Percentiles rank a stretch among this genome's conserved stretches.
These are phyloP conservation scores for Subanguina moxae DNA, from an alignment of 1,140 invertebrate species.

Conservation along the genomic window DNA sequence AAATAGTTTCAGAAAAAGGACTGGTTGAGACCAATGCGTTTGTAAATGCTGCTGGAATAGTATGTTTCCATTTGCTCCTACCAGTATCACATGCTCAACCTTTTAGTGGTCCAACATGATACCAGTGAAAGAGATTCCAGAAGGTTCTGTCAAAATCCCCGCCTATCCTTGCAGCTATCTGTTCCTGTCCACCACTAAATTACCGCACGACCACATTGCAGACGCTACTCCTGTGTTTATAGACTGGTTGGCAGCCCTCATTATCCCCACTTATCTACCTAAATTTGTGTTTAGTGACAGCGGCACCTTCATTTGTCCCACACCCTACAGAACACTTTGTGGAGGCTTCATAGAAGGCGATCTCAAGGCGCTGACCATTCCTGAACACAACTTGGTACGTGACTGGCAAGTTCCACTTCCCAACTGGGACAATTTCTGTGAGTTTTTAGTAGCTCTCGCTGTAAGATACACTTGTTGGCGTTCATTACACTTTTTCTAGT, in stretches of 20 bases:
- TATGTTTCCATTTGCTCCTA: constrained; percentile 16
- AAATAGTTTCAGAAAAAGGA: constrained; percentile 59
- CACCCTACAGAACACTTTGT: constrained; percentile 43
- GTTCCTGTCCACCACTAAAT: constrained; percentile 42
- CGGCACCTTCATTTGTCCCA: constrained; percentile 44
- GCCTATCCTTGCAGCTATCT: constrained; percentile 56
- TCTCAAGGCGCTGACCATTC: constrained; percentile 36
- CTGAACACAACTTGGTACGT: constrained; percentile 31
- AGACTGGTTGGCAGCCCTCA: constrained; percentile 19
- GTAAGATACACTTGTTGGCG: too few relatives aligned
- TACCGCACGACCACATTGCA: constrained; percentile 37
- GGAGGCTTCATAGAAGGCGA: constrained; percentile 52
- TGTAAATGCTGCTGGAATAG: constrained; percentile 66
- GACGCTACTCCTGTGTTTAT: constrained; percentile 47
- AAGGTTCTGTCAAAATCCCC: constrained; percentile 45
- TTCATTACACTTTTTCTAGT: too few relatives aligned
- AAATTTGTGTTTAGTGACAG: constrained; percentile 40
- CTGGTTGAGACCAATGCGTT: constrained; percentile 65
- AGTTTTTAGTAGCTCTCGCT: constrained; percentile 46
- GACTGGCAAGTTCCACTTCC: constrained; percentile 53
- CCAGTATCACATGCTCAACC: neutral
- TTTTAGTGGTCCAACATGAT: constrained; percentile 52
- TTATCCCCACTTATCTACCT: constrained; percentile 17
- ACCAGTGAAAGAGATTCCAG: constrained; percentile 39
- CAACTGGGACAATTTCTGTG: constrained; percentile 84